Evolutionary conservation across 2,888 invertebrate genomes (phyloP).

Genomic region (Mesorhabditis belari): DNA sequence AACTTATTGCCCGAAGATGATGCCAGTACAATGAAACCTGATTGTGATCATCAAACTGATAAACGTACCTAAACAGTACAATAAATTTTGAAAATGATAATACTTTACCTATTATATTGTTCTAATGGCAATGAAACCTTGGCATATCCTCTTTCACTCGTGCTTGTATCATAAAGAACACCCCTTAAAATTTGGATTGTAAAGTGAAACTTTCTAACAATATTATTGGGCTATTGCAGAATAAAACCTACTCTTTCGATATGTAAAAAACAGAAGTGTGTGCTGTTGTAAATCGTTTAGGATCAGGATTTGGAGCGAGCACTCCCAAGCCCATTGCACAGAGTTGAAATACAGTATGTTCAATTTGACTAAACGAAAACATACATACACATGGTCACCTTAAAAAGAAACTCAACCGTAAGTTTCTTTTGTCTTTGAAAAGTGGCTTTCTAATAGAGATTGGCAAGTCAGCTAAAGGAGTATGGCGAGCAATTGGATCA

Average conservation of each 20-base stretch:
- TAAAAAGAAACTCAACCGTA: too few species aligned
- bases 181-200: slow-evolving; percentile 4
- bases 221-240: too few species aligned
- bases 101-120: slow-evolving; percentile 20
- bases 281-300: slow-evolving; percentile 15
- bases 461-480: slow-evolving; percentile 34
- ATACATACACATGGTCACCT: background rate
- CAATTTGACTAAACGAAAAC: slow-evolving; percentile 23
- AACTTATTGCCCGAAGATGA: slow-evolving; percentile 37
- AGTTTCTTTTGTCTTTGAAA: too few species aligned
- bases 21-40: slow-evolving; percentile 37
- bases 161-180: slow-evolving; percentile 33
- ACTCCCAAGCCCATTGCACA: slow-evolving; percentile 28
- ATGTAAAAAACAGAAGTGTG: slow-evolving; percentile 15
- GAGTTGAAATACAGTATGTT: slow-evolving; percentile 23
- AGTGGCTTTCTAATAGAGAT: slow-evolving; percentile 16
- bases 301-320: slow-evolving; percentile 22
- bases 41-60: slow-evolving; percentile 22
- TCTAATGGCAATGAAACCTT: slow-evolving; percentile 24
- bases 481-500: slow-evolving; percentile 33
- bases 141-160: slow-evolving; percentile 31
- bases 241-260: slow-evolving; percentile 3
- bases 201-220: too few species aligned
- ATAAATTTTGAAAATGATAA: background rate
- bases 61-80: slow-evolving; percentile 5